Percentiles rank a stretch among this genome's conserved stretches.
Conservation (phyloP, 2,888 invertebrate genomes). For the Isotomurus palustris region DNA sequence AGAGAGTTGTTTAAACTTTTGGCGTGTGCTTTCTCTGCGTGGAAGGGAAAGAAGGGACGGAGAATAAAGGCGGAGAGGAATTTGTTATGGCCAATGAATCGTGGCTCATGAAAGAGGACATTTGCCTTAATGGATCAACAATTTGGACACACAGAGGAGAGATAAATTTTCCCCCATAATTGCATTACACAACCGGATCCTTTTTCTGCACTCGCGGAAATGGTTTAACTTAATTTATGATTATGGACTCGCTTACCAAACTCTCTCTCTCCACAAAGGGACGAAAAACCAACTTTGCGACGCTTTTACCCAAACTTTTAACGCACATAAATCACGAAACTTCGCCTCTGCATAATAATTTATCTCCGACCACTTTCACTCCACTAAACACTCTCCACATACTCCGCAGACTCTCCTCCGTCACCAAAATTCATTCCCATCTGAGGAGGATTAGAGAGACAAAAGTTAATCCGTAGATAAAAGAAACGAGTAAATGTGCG, state of each 20-base stretch:
- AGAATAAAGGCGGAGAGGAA: conserved; percentile 44
- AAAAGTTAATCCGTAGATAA: no score
- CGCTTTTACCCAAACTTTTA: conserved; percentile 45
- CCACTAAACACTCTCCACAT: conserved; percentile 1
- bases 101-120: conserved; percentile 39
- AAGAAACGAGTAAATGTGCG: no score
- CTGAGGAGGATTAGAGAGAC: no score
- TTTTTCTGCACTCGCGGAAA: conserved; percentile 44
- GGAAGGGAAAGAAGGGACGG: conserved; percentile 19
- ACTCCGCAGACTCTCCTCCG: no score
- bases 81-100: conserved; percentile 46
- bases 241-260: conserved; percentile 36
- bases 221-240: conserved; percentile 46
- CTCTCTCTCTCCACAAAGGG: conserved; percentile 33
- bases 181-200: conserved; percentile 42
- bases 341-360: conserved; percentile 26
- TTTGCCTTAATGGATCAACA: conserved; percentile 42
- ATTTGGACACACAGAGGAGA: conserved; percentile 33
- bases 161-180: conserved; percentile 45
- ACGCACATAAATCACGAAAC: conserved; percentile 44
- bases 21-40: conserved; percentile 1
- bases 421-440: no score
- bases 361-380: conserved; percentile 10
- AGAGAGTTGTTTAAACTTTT: conserved; percentile 1
- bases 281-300: conserved; percentile 41